Percentiles rank a stretch among this genome's conserved stretches.
phyloP scores from a whole-genome alignment of 1,140 invertebrate genomes.

The Glossosoma conforme region DNA sequence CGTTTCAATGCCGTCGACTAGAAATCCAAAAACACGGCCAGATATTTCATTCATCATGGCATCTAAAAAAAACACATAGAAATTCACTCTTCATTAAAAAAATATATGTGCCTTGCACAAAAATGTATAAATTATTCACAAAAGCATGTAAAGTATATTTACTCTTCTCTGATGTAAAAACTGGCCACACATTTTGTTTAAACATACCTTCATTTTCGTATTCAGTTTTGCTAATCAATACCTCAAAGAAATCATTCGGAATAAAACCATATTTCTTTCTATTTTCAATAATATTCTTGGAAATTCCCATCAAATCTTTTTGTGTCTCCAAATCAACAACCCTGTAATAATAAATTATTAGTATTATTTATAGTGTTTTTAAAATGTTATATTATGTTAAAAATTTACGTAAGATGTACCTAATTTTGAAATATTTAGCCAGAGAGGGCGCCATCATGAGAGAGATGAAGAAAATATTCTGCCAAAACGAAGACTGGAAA shows the following conservation, averaged over 20 bases:
- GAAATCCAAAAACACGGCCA: constrained; percentile 18
- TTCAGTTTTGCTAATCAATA: constrained; percentile 6
- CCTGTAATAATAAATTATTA: constrained; percentile 12
- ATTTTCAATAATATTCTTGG: constrained; percentile 13
- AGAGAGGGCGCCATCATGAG: constrained; percentile 18
- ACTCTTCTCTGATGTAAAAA: background rate
- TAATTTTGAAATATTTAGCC: constrained; percentile 6
- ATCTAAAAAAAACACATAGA: background rate
- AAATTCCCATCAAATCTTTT: constrained; percentile 8
- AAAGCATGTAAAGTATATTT: no score
- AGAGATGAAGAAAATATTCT: background rate
- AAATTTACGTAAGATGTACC: constrained; percentile 9
- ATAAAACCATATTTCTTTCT: constrained; percentile 14
- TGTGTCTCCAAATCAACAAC: constrained; percentile 14
- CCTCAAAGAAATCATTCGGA: constrained; percentile 20
- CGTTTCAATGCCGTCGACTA: constrained; percentile 27
- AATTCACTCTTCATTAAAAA: background rate
- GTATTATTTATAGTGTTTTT: background rate
- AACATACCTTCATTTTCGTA: constrained; percentile 7
- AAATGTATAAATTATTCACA: background rate
- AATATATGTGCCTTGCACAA: background rate
- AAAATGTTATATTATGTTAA: background rate
- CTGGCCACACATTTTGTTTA: no score
- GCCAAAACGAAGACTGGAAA: constrained; percentile 18
- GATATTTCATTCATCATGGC: constrained; percentile 9